These are phyloP conservation scores for Machimus rusticus DNA, from an alignment of 2,888 invertebrate genomes.

Conservation along the genomic window DNA sequence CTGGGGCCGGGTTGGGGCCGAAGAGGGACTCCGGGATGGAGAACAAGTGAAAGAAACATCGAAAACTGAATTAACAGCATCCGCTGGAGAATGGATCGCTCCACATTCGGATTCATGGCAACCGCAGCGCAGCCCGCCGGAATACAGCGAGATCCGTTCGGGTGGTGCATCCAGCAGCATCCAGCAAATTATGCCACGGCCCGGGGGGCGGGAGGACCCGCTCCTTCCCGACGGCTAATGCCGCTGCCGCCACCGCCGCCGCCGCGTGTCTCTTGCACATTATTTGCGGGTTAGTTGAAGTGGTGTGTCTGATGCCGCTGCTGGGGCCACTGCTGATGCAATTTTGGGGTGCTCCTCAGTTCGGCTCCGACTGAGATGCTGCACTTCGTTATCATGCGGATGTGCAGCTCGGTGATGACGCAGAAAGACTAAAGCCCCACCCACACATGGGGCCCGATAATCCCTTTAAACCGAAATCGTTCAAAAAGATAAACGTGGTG, in stretches of 20 bases:
- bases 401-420: neutral
- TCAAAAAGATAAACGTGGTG: constrained; percentile 17
- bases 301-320: neutral
- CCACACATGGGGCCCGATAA: neutral
- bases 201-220: neutral
- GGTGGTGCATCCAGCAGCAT: neutral
- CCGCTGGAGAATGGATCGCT: constrained; percentile 37
- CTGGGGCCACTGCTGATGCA: neutral
- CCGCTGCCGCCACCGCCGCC: neutral
- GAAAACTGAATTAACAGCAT: constrained; percentile 46
- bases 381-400: constrained; percentile 16
- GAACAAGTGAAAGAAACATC: constrained; percentile 37
- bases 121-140: neutral
- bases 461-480: constrained; percentile 20
- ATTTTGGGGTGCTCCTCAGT: neutral
- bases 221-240: neutral
- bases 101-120: constrained; percentile 3
- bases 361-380: neutral
- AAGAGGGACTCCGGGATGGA: neutral
- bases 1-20: no score
- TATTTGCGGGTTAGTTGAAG: constrained; percentile 28
- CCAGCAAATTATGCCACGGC: constrained; percentile 20
- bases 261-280: constrained; percentile 19
- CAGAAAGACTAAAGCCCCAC: neutral
- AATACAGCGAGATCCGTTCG: neutral